Conservation (phyloP, 2,888 invertebrate species). For the Lomographa bimaculata region DNA sequence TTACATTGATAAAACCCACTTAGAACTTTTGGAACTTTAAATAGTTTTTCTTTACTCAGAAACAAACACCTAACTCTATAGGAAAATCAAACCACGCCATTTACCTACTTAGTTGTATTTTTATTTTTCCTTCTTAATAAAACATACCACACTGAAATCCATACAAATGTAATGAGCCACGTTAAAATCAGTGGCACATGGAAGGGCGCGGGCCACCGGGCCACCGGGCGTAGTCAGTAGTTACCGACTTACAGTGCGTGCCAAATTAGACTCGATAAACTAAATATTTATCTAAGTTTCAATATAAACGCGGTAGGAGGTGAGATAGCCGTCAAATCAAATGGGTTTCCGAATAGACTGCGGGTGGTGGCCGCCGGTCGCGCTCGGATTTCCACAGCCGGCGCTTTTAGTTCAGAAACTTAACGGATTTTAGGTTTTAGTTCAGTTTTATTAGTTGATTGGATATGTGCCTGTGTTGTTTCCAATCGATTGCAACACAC, state of each 20-base stretch:
- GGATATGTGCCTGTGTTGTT: too few relatives aligned
- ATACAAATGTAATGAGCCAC: conserved; percentile 18
- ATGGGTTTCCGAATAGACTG: conserved; percentile 74
- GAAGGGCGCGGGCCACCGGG: conserved; percentile 47
- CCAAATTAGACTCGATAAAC: conserved; percentile 81
- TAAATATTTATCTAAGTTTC: conserved; percentile 82
- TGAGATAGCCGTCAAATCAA: conserved; percentile 79
- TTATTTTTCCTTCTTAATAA: too few relatives aligned
- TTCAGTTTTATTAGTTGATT: conserved; percentile 24
- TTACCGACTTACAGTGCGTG: conserved; percentile 64
- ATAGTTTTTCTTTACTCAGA: too few relatives aligned
- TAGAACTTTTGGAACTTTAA: too few relatives aligned
- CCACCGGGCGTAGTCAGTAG: conserved; percentile 45
- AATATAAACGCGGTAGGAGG: conserved; percentile 81
- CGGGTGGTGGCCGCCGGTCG: conserved; percentile 53
- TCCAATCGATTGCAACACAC: too few relatives aligned
- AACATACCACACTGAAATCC: conserved; percentile 6
- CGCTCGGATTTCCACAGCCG: conserved; percentile 57
- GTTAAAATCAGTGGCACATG: conserved; percentile 25
- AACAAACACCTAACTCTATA: too few relatives aligned
- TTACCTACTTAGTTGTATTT: too few relatives aligned
- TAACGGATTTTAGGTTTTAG: conserved; percentile 21
- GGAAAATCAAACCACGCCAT: too few relatives aligned
- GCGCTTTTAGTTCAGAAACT: conserved; percentile 46
- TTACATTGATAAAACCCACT: too few relatives aligned